Evolutionary conservation across 2,797 vertebrate genomes (phyloP).

Genomic region (Chromobotia macracanthus): DNA sequence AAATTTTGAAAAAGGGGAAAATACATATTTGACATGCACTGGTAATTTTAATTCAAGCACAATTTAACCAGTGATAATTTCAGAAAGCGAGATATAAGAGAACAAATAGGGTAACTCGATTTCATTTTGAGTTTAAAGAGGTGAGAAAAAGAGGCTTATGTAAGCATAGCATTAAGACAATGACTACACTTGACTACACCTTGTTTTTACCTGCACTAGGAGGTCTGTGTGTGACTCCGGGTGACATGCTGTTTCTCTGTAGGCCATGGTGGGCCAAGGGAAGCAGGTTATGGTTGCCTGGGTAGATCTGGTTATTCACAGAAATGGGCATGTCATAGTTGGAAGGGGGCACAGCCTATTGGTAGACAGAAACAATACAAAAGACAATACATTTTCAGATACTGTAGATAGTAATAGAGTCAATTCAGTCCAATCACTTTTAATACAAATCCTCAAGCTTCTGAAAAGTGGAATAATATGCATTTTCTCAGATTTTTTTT

Average conservation of each 20-base stretch:
- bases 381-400: too few species aligned
- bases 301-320: conserved; percentile 95
- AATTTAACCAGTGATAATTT: too few species aligned
- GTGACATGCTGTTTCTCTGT: conserved; percentile 99
- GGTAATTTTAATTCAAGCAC: too few species aligned
- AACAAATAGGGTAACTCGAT: not conserved
- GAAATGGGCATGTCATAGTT: conserved; percentile 99
- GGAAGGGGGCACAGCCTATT: conserved; percentile 92
- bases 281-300: conserved; percentile 97
- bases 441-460: not conserved
- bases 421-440: not conserved
- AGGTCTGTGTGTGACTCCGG: conserved; percentile 96
- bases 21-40: too few species aligned
- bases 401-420: not conserved
- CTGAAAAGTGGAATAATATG: not conserved
- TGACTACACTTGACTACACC: conserved; percentile 24
- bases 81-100: too few species aligned
- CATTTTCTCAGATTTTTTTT: not conserved
- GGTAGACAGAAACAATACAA: not conserved
- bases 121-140: not conserved
- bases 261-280: conserved; percentile 94
- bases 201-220: conserved; percentile 91
- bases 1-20: too few species aligned
- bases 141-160: not conserved
- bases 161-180: not conserved